A percentile compares a stretch with the other conserved stretches of the same genome.
Conservation (phyloP, 2,797 vertebrate species). For the Benthosema pterotum region DNA sequence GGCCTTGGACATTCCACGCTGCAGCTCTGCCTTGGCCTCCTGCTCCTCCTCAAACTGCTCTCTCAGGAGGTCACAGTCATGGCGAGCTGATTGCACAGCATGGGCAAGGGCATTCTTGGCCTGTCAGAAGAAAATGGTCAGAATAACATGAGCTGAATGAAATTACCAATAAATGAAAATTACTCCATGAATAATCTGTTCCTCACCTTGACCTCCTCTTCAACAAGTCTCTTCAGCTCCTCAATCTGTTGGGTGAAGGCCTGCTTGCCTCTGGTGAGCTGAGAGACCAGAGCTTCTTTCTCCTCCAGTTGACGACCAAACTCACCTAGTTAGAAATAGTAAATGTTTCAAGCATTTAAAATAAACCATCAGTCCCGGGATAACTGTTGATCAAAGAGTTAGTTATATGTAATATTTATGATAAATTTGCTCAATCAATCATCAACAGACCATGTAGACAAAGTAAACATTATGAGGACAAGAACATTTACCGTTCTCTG, state of each 20-base stretch:
- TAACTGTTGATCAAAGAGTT: too few relatives aligned
- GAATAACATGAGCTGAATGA: too few relatives aligned
- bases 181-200: too few relatives aligned
- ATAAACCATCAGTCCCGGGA: too few relatives aligned
- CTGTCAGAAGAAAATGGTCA: conserved; percentile 44
- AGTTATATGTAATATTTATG: too few relatives aligned
- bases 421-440: too few relatives aligned
- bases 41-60: conserved; percentile 88
- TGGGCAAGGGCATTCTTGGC: conserved; percentile 88
- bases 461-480: not conserved
- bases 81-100: conserved; percentile 81
- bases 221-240: too few relatives aligned
- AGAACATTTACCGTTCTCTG: conserved; percentile 78
- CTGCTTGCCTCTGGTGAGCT: conserved; percentile 82
- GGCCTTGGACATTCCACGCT: conserved; percentile 87
- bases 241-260: conserved; percentile 19
- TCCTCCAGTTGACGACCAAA: not conserved
- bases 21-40: conserved; percentile 87
- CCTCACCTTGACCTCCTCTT: too few relatives aligned
- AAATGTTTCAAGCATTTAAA: not conserved
- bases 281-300: too few relatives aligned
- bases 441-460: too few relatives aligned
- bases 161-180: too few relatives aligned
- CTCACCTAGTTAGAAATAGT: not conserved
- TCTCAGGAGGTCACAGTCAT: conserved; percentile 87